Evolutionary conservation across 2,797 vertebrate genomes (phyloP).

Genomic region (Loris lydekkerianus): DNA sequence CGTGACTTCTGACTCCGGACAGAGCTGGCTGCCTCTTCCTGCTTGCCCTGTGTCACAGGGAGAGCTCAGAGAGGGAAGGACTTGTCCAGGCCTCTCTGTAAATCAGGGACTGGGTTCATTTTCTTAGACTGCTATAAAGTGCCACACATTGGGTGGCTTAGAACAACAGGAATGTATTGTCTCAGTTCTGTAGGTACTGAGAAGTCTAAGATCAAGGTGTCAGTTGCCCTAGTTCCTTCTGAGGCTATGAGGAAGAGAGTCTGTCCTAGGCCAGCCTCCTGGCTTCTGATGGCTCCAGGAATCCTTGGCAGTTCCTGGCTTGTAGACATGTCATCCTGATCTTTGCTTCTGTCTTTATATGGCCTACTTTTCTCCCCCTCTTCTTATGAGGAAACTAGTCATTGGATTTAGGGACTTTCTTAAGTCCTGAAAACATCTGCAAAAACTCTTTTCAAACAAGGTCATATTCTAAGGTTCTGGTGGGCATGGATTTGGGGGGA

Average conservation of each 20-base stretch:
- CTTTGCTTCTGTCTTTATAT: background rate
- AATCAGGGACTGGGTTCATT: background rate
- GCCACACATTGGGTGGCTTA: background rate
- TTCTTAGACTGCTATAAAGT: background rate
- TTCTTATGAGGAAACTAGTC: background rate
- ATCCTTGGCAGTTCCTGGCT: background rate
- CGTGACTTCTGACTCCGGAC: background rate
- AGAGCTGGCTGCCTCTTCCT: background rate
- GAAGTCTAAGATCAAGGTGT: background rate
- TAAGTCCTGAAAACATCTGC: background rate
- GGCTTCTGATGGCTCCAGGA: background rate
- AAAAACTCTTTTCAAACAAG: background rate
- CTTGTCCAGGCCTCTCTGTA: background rate
- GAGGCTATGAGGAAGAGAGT: background rate
- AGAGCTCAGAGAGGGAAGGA: background rate
- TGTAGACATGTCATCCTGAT: background rate
- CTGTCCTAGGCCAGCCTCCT: background rate
- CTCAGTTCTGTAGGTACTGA: background rate
- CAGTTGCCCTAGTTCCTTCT: background rate
- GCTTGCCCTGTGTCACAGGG: background rate
- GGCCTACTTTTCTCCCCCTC: background rate
- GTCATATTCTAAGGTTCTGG: background rate
- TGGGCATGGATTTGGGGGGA: background rate
- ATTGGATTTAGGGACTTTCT: background rate
- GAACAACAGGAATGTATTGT: background rate